A percentile compares a stretch with the other conserved stretches of the same genome.
phyloP scores from a whole-genome alignment of 2,113 vertebrate species.

The Podilymbus podiceps region DNA sequence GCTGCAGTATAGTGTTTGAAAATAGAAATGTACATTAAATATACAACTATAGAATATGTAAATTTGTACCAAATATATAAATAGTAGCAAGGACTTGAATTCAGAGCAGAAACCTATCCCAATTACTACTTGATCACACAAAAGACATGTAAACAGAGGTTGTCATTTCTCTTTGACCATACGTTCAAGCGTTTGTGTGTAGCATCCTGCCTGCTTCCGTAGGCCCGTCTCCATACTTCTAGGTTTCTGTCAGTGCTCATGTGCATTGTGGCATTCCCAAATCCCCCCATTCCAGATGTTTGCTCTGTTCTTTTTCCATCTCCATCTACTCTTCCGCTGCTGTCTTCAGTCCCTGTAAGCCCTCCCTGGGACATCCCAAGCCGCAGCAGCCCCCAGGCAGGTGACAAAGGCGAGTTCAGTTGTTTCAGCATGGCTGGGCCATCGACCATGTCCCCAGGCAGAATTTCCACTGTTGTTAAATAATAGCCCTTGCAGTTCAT shows the following conservation, averaged over 20 bases:
- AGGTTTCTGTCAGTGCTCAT: background rate
- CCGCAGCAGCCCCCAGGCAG: background rate
- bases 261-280: background rate
- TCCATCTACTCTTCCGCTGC: background rate
- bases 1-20: background rate
- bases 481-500: background rate
- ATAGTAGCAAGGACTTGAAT: background rate
- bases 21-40: background rate
- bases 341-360: background rate
- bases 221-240: background rate
- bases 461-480: background rate
- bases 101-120: background rate
- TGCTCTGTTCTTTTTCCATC: background rate
- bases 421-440: background rate
- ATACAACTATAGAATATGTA: background rate
- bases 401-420: background rate
- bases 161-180: background rate
- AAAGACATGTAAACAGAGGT: background rate
- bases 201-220: background rate
- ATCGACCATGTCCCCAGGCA: background rate
- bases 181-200: rapidly evolving
- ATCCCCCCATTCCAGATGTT: background rate
- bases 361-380: background rate
- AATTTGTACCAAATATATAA: background rate
- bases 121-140: background rate